phyloP scores from a whole-genome alignment of 2,888 invertebrate genomes.

The Diogma glabrata region DNA sequence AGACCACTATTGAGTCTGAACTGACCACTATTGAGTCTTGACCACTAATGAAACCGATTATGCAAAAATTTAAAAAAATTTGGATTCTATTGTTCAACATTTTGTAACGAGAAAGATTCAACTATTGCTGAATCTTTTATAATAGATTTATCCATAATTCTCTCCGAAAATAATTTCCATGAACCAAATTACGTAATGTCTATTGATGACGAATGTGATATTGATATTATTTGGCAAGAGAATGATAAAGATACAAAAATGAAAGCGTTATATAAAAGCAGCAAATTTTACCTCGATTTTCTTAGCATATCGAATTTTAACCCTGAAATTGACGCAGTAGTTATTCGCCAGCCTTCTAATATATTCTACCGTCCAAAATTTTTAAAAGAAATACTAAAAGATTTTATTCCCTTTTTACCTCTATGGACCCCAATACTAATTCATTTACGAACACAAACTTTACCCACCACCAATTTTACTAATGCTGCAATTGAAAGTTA shows the following conservation, averaged over 20 bases:
- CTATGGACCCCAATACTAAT: neutral
- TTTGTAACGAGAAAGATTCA: neutral
- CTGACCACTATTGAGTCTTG: no score
- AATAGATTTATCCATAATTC: neutral
- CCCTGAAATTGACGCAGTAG: no score
- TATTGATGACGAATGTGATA: no score
- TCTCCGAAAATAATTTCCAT: neutral
- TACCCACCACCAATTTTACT: no score
- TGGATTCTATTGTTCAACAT: neutral
- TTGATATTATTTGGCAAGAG: no score
- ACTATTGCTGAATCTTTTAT: neutral
- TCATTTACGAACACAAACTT: no score
- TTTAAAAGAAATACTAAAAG: neutral
- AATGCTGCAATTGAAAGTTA: neutral
- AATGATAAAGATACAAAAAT: no score
- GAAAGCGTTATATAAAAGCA: no score
- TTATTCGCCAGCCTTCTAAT: no score
- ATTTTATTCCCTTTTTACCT: slow-evolving; percentile 1
- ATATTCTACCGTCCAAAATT: neutral
- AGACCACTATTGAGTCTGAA: no score
- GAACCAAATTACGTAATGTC: neutral
- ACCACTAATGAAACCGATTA: neutral
- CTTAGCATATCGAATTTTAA: no score
- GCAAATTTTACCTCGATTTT: no score
- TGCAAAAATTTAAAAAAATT: neutral